Evolutionary conservation across 2,797 vertebrate genomes (phyloP), one percentile per base, ranked within the genome.

Genomic region (Florisuga fusca): DNA sequence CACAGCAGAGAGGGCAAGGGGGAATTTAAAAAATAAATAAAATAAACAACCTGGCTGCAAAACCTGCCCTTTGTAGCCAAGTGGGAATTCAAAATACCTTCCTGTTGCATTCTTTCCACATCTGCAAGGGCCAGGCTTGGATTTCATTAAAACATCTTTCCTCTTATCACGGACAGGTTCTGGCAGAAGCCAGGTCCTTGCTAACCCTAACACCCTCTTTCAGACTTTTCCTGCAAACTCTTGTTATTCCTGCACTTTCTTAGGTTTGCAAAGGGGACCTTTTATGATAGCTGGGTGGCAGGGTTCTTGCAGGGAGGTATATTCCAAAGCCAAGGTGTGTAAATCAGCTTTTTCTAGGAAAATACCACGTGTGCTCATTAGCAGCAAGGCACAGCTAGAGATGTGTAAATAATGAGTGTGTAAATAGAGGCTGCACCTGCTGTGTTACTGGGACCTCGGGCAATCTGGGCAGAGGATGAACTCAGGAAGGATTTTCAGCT

Each of bases 51-150:
- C 31, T 87, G 62, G 18, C 67, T 87, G 50, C 38, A 78, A 87
- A 87, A 58, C 31, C 31, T 46, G 23, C 38, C 82, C 72, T 48
- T 83, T 51, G 84, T 69, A 91, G 84, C 91, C 79, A 87, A 85
- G 29, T 69, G 78, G 93, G 87, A 96, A 96, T 21, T 94, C 80
- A 88, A 94, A 95, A 78, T 91, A 54, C 43, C 95, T 96, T 94
- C 86, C 78, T 93, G 67, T 90, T 87, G 46, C 81, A 72, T 94
- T 96, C 94, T 95, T 96, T 94, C 91, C 74, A 66, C 80, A 46
- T 95, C 91, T 97, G 91, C 43, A 66, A 94, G 77, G 31, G n/a
- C 84, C 38, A 9, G 54, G 23, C 76, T 93, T 93, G 59, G 59
- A 54, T 84, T 95, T 96, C 76, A 93, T 96, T 95, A 74, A 76